phyloP scores from a whole-genome alignment of 2,113 vertebrate species.

The Anarrhichthys ocellatus region DNA sequence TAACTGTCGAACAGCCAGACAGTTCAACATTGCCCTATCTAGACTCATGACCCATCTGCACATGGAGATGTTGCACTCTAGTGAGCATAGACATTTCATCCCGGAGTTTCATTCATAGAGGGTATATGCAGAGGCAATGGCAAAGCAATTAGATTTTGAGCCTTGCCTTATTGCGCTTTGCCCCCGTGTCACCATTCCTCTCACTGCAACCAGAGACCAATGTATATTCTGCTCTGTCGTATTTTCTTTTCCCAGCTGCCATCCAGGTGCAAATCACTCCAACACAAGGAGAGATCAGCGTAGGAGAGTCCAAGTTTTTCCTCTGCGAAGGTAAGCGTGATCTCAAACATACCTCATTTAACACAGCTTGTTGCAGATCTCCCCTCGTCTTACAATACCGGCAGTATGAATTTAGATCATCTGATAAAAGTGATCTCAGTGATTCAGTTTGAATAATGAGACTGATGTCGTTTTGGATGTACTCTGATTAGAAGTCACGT shows the following conservation, averaged over 20 bases:
- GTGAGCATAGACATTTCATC: slow-evolving; percentile 46
- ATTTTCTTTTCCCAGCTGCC: slow-evolving; percentile 81
- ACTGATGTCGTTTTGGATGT: not conserved
- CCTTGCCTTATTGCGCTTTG: slow-evolving; percentile 24
- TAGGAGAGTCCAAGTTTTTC: slow-evolving; percentile 99
- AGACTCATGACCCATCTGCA: slow-evolving; percentile 22
- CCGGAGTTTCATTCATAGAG: slow-evolving; percentile 37
- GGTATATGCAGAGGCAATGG: too few relatives aligned
- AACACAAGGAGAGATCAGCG: slow-evolving; percentile 94
- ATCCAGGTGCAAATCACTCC: slow-evolving; percentile 96
- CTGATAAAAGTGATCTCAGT: slow-evolving; percentile 6
- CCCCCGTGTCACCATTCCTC: slow-evolving; percentile 32
- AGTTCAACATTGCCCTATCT: not conserved
- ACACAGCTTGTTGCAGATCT: slow-evolving; percentile 25
- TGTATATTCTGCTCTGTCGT: slow-evolving; percentile 66
- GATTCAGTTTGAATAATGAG: slow-evolving; percentile 8
- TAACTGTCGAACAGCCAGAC: not conserved
- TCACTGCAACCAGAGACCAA: slow-evolving; percentile 32
- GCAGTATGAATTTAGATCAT: slow-evolving; percentile 20
- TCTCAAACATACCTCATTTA: not conserved
- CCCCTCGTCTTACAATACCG: not conserved
- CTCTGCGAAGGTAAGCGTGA: slow-evolving; percentile 90
- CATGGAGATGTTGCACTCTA: slow-evolving; percentile 43
- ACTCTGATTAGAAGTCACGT: not conserved
- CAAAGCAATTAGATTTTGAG: slow-evolving; percentile 38